Evolutionary conservation across 2,113 vertebrate genomes (phyloP), one percentile per base, ranked within the genome.

Genomic region (Chamaetylas fuelleborni): DNA sequence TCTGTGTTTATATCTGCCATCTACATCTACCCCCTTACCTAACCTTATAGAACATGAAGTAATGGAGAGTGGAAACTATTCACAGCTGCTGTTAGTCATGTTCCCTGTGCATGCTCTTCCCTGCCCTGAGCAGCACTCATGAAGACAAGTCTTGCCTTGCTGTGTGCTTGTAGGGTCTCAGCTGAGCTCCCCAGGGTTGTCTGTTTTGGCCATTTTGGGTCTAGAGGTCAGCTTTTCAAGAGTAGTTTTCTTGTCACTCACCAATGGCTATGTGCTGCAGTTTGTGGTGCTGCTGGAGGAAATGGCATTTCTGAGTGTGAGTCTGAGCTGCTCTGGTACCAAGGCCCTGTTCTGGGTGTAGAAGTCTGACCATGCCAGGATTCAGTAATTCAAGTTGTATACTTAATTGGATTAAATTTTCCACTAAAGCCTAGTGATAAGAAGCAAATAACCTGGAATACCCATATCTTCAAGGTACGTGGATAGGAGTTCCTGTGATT

Each of bases 331-430:
- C 25, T 29, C 50, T 81, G 72, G 12, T 71, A 34, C 34, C 19
- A 14, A 51, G 22, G 51, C 20, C 23, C 17, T n/a, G 48, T 31
- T 26, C 25, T 34, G 58, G 48, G 24, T 61, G 36, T 67, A 56
- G 53, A 40, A 60, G n/a, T 81, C 20, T 81, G 70, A 40, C 72
- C 4, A 9, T 0, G 0, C n/a, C 56, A 88, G 20, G 67, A 43
- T 79, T 86, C 71, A 43, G 33, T 69, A 43, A 45, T 64, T 74
- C 38, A 40, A 50, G 36, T 1, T 79, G 51, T 87, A 25, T 81
- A 48, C n/a, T 60, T 87, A 91, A 80, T 65, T 34, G 61, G 43
- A 76, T 81, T 87, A 85, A 61, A 87, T 85, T 90, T 92, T 92
- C 66, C 74, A 62, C 24, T 92, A 57, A 74, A 92, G 47, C 7